Conservation (phyloP, 1,140 invertebrate species). For the Plectrocnemia conspersa region DNA sequence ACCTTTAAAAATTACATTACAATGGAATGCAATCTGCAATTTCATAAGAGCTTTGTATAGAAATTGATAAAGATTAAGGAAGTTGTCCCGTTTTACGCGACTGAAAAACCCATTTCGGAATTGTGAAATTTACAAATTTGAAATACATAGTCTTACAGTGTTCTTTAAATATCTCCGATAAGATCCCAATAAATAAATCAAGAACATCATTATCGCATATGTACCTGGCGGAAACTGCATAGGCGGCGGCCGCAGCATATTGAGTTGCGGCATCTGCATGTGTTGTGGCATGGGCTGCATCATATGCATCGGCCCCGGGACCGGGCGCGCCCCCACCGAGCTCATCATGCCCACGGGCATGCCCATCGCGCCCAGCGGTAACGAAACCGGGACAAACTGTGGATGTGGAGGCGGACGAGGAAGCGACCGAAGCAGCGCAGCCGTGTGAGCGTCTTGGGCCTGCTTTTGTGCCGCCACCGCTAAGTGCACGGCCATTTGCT, state of each 20-base stretch:
- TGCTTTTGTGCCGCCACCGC: slow-evolving; percentile 41
- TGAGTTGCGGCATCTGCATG: slow-evolving; percentile 59
- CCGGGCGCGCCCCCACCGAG: slow-evolving; percentile 34
- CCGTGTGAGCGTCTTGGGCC: slow-evolving; percentile 30
- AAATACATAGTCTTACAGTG: too few species aligned
- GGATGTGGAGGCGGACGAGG: slow-evolving; percentile 26
- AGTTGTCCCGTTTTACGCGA: too few species aligned
- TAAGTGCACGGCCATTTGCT: slow-evolving; percentile 48
- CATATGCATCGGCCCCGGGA: slow-evolving; percentile 61
- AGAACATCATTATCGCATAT: too few species aligned
- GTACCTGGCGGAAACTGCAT: slow-evolving; percentile 69
- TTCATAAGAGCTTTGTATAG: too few species aligned
- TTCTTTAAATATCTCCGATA: too few species aligned
- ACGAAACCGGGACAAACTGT: slow-evolving; percentile 29
- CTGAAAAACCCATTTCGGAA: too few species aligned
- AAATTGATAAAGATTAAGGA: too few species aligned
- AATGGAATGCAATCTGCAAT: too few species aligned
- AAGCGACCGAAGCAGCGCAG: slow-evolving; percentile 23
- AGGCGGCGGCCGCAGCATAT: slow-evolving; percentile 69
- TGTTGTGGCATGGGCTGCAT: slow-evolving; percentile 61
- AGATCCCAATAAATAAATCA: too few species aligned
- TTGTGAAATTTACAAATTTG: too few species aligned
- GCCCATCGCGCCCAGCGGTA: slow-evolving; percentile 17
- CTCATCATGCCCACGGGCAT: slow-evolving; percentile 22
- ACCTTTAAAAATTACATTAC: too few species aligned